Evolutionary conservation across 2,888 invertebrate genomes (phyloP), one percentile per base, ranked within the genome.

Genomic region (Tipula helvola): DNA sequence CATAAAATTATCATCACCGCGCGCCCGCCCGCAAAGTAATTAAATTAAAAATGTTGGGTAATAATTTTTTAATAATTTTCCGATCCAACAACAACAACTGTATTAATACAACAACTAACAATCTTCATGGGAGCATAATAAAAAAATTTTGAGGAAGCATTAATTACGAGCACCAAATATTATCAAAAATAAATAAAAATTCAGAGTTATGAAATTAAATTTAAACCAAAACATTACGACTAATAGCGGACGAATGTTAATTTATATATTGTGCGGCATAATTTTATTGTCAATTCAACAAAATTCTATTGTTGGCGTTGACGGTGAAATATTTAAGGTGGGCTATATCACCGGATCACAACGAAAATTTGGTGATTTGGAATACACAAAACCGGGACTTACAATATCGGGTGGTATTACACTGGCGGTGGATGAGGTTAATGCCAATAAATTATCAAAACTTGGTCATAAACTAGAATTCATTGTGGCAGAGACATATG

Each of bases 311-410:
- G 42, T 87, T 87, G 88, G 87, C 71, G 85, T 88, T 41, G 88
- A 87, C 88, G 92, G 93, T 39, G 94, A 96, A 89, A 94, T 93
- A 86, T 96, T 96, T 90, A 95, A 94, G 28, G 92, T 97, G 88
- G 97, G 97, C 86, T 97, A 97, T 91, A 92, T 97, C 88, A 97
- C 97, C 1, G 97, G 97, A 4, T 96, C 97, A 12, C 95, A 96
- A 90, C 93, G 97, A 88, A 93, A 94, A 87, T 94, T 94, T 28
- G 96, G 96, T 28, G 96, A 97, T 92, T 92, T 94, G 89, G 95
- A 95, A 90, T 97, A 97, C 90, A 94, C 95, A 87, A 93, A 95
- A 88, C 97, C 97, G 10, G 96, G 96, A 87, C 92, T 93, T 87
- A 94, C 94, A 44, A 93, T 94, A 87, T 94, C 94, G 89, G 98